Base-by-base conservation (phyloP, 1,140 invertebrate genomes). In the Magallana angulata region DNA sequence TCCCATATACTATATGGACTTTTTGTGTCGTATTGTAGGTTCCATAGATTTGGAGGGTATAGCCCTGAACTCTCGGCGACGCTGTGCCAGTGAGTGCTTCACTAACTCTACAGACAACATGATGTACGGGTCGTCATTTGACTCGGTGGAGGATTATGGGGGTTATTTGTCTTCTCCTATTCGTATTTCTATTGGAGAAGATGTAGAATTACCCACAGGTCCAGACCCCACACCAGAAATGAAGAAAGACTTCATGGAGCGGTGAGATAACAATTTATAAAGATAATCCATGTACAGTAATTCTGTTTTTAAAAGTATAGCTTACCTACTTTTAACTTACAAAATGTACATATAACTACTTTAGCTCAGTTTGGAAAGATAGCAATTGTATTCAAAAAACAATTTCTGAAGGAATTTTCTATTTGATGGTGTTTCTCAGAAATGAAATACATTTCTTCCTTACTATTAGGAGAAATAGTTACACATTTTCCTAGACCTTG, bases 1-100 rank as follows among this genome's bases (percentile, higher is more conserved):
- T 48, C 36, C 36, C 36, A 48, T 48, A 48, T 48, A 24, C 24
- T 48, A 48, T 3, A 48, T 0, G 36, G 36, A 48, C 0, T 48
- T 48, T 48, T 4, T 48, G 36, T 48, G 36, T 48, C 0, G 1
- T 82, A 0, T 82, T 82, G 14, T 57, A 82, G 80, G 80, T 82
- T 85, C 86, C 0, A 57, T 88, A 12, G 89, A 84, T 30, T 59
- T 89, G 12, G 84, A 87, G 58, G 91, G 91, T 24, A 85, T 89
- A 16, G 91, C 90, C 48, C 18, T 81, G 7, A 84, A 80, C 11
- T 82, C 85, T 18, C 87, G 92, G 56, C 64, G 92, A n/a, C 87
- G 93, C 4, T 93, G 93, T 85, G 92, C 92, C 11, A 94, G 93
- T 91, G 92, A 95, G 90, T 93, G 91, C 92, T 87, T 93, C 57